phyloP scores from a whole-genome alignment of 1,140 invertebrate species.

The Wasmannia auropunctata region DNA sequence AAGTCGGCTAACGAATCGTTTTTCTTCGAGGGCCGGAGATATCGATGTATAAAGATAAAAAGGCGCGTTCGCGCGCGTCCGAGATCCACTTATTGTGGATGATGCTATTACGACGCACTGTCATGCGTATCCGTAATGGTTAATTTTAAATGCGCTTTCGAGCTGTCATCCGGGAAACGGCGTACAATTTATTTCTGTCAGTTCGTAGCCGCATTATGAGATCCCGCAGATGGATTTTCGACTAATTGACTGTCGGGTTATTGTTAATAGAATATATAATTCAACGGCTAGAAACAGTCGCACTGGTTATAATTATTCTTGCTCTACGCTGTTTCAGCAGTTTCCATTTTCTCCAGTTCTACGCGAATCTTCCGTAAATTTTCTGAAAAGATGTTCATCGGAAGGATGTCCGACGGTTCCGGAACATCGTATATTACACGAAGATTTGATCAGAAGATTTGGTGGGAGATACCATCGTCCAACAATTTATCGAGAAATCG shows the following conservation, averaged over 20 bases:
- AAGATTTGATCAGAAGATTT: not conserved
- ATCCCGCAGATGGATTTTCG: not conserved
- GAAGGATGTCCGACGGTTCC: not conserved
- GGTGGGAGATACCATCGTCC: not conserved
- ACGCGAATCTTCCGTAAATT: not conserved
- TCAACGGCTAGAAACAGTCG: not conserved
- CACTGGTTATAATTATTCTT: not conserved
- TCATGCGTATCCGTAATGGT: conserved; percentile 12
- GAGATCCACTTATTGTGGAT: conserved; percentile 32
- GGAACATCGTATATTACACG: not conserved
- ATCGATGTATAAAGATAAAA: conserved; percentile 63
- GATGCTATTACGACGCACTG: not conserved
- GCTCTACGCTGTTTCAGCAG: not conserved
- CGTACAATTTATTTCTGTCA: conserved; percentile 45
- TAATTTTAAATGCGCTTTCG: not conserved
- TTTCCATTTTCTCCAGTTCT: not conserved
- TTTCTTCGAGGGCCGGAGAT: conserved; percentile 66
- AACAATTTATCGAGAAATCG: not conserved
- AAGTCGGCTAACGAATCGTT: conserved; percentile 72
- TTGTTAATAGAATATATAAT: not conserved
- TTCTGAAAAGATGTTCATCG: not conserved
- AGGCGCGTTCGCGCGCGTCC: not conserved
- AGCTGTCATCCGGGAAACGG: not conserved
- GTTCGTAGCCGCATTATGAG: not conserved
- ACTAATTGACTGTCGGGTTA: not conserved